Conservation (phyloP, 2,888 invertebrate species). For the Drosophila atroscutellata region DNA sequence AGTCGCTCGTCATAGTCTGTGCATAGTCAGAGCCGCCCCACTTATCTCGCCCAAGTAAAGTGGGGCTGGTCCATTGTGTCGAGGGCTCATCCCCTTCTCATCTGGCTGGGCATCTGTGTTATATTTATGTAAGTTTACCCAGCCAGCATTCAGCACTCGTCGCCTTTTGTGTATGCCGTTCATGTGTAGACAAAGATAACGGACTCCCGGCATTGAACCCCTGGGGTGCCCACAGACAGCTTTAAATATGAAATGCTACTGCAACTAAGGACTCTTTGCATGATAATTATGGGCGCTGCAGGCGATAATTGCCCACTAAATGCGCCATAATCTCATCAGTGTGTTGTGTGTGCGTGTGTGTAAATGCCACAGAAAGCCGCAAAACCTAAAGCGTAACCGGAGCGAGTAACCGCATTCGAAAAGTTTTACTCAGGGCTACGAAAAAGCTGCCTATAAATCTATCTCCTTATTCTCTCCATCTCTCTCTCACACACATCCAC, state of each 20-base stretch:
- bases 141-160: constrained; percentile 19
- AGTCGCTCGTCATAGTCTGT: constrained; percentile 64
- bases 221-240: constrained; percentile 30
- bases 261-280: constrained; percentile 67
- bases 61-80: constrained; percentile 62
- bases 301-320: constrained; percentile 79
- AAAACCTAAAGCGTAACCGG: constrained; percentile 47
- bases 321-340: constrained; percentile 61
- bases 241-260: constrained; percentile 73
- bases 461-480: neutral
- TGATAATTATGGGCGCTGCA: constrained; percentile 77
- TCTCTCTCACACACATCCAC: neutral
- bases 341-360: constrained; percentile 5
- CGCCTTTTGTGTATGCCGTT: constrained; percentile 62
- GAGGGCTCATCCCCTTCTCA: constrained; percentile 45
- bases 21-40: neutral
- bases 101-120: constrained; percentile 64
- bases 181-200: constrained; percentile 73
- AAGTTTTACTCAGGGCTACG: constrained; percentile 48
- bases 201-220: constrained; percentile 15
- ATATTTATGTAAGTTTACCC: constrained; percentile 72
- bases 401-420: constrained; percentile 45
- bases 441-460: constrained; percentile 15
- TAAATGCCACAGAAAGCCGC: constrained; percentile 37
- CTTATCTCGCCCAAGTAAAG: neutral